These are phyloP conservation scores for Drosophila melanogaster DNA, from an alignment of 1,140 invertebrate genomes.

Conservation along the genomic window Release_6_plus_ISO1_MT NC_004354.4:14204001-14204500, in stretches of 20 bases:
- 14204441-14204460: constrained; percentile 61
- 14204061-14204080: constrained; percentile 59
- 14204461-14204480: constrained; percentile 38
- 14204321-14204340: background rate
- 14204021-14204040: constrained; percentile 60
- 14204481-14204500: constrained; percentile 11
- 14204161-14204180: background rate
- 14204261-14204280: constrained; percentile 9
- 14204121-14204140: constrained; percentile 28
- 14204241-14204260: background rate
- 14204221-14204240: background rate
- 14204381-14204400: background rate
- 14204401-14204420: constrained; percentile 2
- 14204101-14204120: constrained; percentile 47
- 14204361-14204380: constrained; percentile 8
- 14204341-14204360: background rate
- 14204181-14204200: background rate
- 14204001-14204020: constrained; percentile 78
- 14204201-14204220: background rate
- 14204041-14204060: constrained; percentile 67
- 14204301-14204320: constrained; percentile 19
- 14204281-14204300: constrained; percentile 11
- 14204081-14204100: constrained; percentile 67
- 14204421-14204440: constrained; percentile 29
- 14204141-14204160: constrained; percentile 41